Conservation (phyloP, 2,888 invertebrate species). For the Aricia artaxerxes region DNA sequence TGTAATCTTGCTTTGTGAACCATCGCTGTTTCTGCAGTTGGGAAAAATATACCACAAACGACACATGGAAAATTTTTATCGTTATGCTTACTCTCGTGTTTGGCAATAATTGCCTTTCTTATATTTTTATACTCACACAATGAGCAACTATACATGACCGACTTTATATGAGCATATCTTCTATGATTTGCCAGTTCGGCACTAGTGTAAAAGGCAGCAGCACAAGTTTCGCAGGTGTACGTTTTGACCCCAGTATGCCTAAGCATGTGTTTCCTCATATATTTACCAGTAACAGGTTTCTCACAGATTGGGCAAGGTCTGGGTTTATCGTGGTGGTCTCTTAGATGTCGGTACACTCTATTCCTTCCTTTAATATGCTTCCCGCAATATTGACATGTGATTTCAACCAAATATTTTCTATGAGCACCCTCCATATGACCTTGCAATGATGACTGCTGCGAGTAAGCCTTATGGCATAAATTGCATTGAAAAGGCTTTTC, state of each 20-base stretch:
- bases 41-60: constrained; percentile 57
- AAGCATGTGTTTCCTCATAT: constrained; percentile 53
- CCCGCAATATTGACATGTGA: constrained; percentile 64
- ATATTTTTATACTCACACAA: constrained; percentile 55
- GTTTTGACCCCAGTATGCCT: constrained; percentile 58
- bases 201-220: constrained; percentile 56
- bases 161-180: constrained; percentile 51
- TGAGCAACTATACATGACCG: constrained; percentile 53
- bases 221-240: constrained; percentile 63
- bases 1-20: too few species aligned
- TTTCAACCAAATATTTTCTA: constrained; percentile 50
- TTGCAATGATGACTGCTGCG: constrained; percentile 57
- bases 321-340: constrained; percentile 47
- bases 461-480: constrained; percentile 54
- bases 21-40: too few species aligned
- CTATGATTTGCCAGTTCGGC: constrained; percentile 62
- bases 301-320: constrained; percentile 53
- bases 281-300: constrained; percentile 50
- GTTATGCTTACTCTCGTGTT: constrained; percentile 56
- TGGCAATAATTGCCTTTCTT: constrained; percentile 46
- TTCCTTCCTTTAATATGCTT: constrained; percentile 56
- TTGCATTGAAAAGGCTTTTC: constrained; percentile 58
- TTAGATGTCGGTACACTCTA: constrained; percentile 56
- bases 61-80: constrained; percentile 54
- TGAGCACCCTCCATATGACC: constrained; percentile 58